Conservation (phyloP, 1,140 invertebrate genomes). For the Neotoxoptera formosana region DNA sequence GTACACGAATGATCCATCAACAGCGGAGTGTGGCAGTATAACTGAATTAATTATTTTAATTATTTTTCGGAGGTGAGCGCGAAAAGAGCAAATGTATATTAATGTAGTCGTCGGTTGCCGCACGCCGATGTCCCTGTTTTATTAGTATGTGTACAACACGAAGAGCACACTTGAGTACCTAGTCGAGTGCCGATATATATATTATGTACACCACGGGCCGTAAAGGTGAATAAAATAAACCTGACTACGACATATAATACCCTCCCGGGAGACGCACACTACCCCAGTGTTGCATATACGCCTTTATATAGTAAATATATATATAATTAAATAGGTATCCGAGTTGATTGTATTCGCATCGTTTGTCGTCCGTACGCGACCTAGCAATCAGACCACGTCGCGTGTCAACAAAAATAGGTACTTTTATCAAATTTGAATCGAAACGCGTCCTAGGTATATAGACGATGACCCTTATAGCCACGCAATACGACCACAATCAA, state of each 20-base stretch:
- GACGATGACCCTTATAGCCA: background rate
- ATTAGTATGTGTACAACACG: background rate
- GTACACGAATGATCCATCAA: background rate
- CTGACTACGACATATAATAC: background rate
- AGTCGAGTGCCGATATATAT: background rate
- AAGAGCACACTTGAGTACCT: background rate
- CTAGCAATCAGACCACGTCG: background rate
- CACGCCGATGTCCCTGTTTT: background rate
- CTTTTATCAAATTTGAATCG: background rate
- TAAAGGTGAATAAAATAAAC: conserved; percentile 12
- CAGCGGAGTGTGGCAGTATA: background rate
- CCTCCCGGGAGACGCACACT: background rate
- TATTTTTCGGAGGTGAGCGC: background rate
- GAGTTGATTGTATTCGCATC: background rate
- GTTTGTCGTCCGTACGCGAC: background rate
- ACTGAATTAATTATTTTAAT: background rate
- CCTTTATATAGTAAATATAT: conserved; percentile 21
- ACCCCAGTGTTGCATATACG: background rate
- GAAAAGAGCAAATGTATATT: background rate
- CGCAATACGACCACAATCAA: background rate
- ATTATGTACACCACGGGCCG: background rate
- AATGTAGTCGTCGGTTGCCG: background rate
- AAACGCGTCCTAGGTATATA: background rate
- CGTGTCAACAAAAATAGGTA: background rate
- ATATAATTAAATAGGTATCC: background rate